Evolutionary conservation across 2,888 invertebrate species (phyloP).

Genomic region (Griposia aprilina): DNA sequence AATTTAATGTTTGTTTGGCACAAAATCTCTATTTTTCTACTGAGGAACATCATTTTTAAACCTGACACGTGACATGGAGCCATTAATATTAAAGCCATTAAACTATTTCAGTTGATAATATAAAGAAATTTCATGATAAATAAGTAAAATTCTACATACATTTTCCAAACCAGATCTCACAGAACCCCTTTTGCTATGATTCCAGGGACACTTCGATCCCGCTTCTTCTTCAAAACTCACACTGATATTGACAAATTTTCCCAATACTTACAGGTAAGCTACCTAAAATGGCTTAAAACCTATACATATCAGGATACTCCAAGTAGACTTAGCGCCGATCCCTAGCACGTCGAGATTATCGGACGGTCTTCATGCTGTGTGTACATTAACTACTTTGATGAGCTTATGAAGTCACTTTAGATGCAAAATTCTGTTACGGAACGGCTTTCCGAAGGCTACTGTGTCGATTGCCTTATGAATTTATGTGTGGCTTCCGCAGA

Average conservation of each 20-base stretch:
- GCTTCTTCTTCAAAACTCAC: background rate
- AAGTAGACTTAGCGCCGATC: conserved; percentile 23
- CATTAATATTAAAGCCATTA: background rate
- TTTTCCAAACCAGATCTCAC: background rate
- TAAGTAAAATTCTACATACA: background rate
- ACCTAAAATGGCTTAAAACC: background rate
- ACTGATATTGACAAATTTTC: background rate
- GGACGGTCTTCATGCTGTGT: conserved; percentile 48
- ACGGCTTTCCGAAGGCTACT: conserved; percentile 59
- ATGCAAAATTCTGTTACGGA: conserved; percentile 65
- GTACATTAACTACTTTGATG: conserved; percentile 72
- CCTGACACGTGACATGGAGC: background rate
- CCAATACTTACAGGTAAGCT: background rate
- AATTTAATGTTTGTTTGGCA: background rate
- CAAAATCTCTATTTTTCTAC: background rate
- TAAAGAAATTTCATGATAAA: background rate
- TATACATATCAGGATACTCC: conserved; percentile 12
- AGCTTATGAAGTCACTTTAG: conserved; percentile 72
- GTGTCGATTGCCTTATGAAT: conserved; percentile 64
- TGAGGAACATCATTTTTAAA: background rate
- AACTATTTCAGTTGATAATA: background rate
- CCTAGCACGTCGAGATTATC: conserved; percentile 50
- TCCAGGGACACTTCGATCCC: background rate
- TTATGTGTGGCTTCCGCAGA: conserved; percentile 54
- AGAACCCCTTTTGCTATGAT: too few species aligned